Evolutionary conservation across 2,888 invertebrate genomes (phyloP).

Genomic region (Erebia epiphron): DNA sequence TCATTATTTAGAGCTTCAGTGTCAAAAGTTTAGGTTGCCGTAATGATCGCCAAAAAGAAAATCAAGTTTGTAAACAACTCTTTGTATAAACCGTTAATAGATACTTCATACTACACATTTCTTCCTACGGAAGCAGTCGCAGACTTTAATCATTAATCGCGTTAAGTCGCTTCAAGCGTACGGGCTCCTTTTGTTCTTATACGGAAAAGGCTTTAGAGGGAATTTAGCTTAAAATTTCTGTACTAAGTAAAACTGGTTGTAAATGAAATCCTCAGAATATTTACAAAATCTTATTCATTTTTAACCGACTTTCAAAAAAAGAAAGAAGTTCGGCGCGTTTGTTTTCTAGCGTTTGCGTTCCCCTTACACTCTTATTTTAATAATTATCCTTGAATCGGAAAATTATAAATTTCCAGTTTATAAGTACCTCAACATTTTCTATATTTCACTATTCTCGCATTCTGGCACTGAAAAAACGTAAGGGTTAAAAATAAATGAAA

Average conservation of each 20-base stretch:
- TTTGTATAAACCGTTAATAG: slow-evolving; percentile 1
- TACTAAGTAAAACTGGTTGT: neutral
- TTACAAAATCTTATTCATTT: neutral
- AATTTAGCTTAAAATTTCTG: neutral
- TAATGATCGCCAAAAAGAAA: neutral
- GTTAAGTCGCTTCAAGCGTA: neutral
- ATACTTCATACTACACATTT: neutral
- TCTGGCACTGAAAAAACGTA: too few relatives aligned
- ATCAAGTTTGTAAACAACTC: neutral
- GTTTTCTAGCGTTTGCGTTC: too few relatives aligned
- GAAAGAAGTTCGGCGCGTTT: too few relatives aligned
- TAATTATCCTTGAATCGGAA: too few relatives aligned
- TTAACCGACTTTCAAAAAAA: too few relatives aligned
- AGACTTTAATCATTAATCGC: neutral
- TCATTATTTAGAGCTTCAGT: too few relatives aligned
- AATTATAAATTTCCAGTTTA: too few relatives aligned
- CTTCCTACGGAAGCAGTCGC: neutral
- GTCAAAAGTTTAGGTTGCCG: too few relatives aligned
- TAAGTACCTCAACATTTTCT: too few relatives aligned
- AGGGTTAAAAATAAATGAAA: too few relatives aligned
- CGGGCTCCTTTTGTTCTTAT: neutral
- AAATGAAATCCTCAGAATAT: neutral
- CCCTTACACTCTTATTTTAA: too few relatives aligned
- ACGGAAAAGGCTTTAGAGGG: slow-evolving; percentile 2
- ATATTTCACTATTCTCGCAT: too few relatives aligned